Base-by-base conservation (phyloP, 2,113 vertebrate genomes). In the Epinephelus cyanopodus region DNA sequence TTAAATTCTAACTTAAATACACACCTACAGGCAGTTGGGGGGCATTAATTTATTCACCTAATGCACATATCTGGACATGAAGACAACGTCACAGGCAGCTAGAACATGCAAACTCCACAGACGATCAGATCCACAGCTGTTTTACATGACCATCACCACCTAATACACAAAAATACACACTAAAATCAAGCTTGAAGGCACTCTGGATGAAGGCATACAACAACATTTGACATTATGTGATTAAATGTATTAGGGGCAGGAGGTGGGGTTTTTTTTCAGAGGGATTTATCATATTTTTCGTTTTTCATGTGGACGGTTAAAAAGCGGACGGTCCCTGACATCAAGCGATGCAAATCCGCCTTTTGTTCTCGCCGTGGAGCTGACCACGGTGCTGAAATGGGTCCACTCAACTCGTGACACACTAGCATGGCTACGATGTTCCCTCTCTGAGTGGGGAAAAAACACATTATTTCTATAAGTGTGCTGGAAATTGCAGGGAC, bases 311-410 rank as follows among this genome's bases (percentile, higher is more conserved):
- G 6, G 21, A 2, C 18, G 1, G 1, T 4, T 52, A 84, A 90
- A 65, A 83, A 12, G 54, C 23, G 66, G 87, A 92, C 85, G 76
- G 78, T 93, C 91, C 93, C 95, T 93, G 90, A 95, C 87, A 92
- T 92, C 92, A 92, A 92, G 90, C 54, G 85, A 91, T 52, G 89
- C 89, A 95, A 95, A 95, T 96, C 94, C 92, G 92, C 93, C 94
- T 95, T 96, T 95, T 96, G 95, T 95, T 96, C 95, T 96, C 84
- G 76, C 75, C 19, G 88, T 84, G 91, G 94, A 91, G 89, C 95
- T 96, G 94, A 68, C 95, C 95, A 63, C 77, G 95, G 95, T 96
- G 76, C 95, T 96, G 94, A 95, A 95, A 94, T 67, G 67, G 62
- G 56, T 88, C 84, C 5, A 17, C 81, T 81, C 60, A 37, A 54